A percentile compares a stretch with the other conserved stretches of the same genome.
These are phyloP conservation scores for Periophthalmodon schlosseri DNA, from an alignment of 2,113 vertebrate species.

Conservation along the genomic window DNA sequence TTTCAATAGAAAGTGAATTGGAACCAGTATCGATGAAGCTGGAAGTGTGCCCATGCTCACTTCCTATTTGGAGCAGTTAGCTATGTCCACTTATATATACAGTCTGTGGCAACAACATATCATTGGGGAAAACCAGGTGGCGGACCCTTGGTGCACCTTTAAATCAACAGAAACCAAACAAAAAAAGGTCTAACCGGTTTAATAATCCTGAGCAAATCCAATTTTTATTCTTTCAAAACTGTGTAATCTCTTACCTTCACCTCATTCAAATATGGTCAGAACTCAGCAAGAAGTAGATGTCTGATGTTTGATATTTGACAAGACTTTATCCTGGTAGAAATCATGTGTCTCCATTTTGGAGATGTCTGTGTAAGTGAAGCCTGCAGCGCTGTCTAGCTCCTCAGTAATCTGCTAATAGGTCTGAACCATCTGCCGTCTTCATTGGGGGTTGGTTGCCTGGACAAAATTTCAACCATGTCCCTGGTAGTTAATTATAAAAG, in stretches of 20 bases:
- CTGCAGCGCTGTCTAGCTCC: slow-evolving; percentile 18
- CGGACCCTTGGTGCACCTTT: not conserved
- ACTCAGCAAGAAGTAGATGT: slow-evolving; percentile 1
- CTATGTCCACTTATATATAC: too few species aligned
- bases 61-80: too few species aligned
- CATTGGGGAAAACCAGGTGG: too few species aligned
- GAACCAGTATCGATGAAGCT: too few species aligned
- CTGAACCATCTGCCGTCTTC: slow-evolving; percentile 21
- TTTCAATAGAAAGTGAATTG: too few species aligned
- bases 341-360: slow-evolving; percentile 6
- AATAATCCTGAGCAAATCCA: not conserved
- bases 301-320: slow-evolving; percentile 32
- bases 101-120: too few species aligned
- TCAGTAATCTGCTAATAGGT: slow-evolving; percentile 10
- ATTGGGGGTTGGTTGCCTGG: not conserved
- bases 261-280: slow-evolving; percentile 28
- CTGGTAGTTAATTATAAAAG: not conserved
- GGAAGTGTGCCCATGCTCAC: too few species aligned
- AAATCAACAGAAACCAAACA: not conserved
- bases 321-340: slow-evolving; percentile 23
- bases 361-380: slow-evolving; percentile 21
- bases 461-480: not conserved
- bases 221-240: not conserved
- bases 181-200: not conserved
- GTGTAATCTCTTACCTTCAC: slow-evolving; percentile 9